Evolutionary conservation across 2,113 vertebrate species (phyloP), one percentile per base, ranked within the genome.

Genomic region (Callaeas wilsoni): DNA sequence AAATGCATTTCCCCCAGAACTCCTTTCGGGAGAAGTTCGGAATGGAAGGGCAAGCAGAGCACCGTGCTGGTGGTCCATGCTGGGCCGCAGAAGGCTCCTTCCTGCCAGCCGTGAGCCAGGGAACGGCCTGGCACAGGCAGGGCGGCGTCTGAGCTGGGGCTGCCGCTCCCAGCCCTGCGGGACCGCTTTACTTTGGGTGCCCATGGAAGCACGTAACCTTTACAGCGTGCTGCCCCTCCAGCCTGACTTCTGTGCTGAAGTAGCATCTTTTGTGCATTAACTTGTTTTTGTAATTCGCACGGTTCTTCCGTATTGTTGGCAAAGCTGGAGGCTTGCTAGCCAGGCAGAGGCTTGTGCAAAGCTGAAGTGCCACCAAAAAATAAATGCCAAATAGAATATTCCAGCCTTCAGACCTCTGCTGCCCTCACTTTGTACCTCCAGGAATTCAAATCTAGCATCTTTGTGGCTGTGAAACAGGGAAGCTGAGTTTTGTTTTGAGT

Each of bases 401-500:
- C 29, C 27, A 75, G 56, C 69, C 52, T 52, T 53, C 7, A 41
- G 49, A 69, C 32, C 35, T 39, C 62, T 41, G 23, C 55, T 74
- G 79, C 35, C 21, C 2, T 35, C 26, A 19, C 79, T 74, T 59
- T 68, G 75, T 57, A 50, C 50, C 52, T 26, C 47, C 19, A 46
- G 76, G 41, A 79, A 73, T 82, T 79, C 50, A 93, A 91, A 78
- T 44, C 35, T 71, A 47, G 60, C 42, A 47, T 86, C 84, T 76
- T 22, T 76, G 81, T 63, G 84, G 68, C 55, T 39, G 41, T 63
- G 71, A 76, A 73, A 88, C 77, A 65, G 55, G 75, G 71, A 92
- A 95, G 67, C 60, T 9, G 78, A 52, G 30, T 94, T 95, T 86
- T 92, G 30, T 78, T 95, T 88, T 79, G 60, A 93, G 75, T 78